Conservation (phyloP, 2,797 vertebrate genomes). For the Anguilla pacifica region DNA sequence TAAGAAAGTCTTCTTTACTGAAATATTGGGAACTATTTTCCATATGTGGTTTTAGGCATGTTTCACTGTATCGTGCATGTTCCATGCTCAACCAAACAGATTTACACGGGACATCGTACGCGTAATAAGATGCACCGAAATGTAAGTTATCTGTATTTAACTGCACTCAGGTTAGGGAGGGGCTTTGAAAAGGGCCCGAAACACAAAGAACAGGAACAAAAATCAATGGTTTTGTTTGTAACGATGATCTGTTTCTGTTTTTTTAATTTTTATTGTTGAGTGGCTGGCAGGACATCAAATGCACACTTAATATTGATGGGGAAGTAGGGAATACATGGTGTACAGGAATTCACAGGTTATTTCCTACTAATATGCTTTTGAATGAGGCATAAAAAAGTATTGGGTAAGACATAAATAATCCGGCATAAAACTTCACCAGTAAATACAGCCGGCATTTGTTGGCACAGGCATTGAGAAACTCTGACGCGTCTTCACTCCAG, state of each 20-base stretch:
- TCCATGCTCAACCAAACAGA: not conserved
- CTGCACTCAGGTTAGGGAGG: not conserved
- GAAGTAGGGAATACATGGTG: too few relatives aligned
- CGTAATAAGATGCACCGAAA: not conserved
- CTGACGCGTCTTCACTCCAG: not conserved
- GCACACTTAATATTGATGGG: not conserved
- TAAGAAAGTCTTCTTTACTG: not conserved
- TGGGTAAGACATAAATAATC: not conserved
- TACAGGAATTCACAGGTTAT: not conserved
- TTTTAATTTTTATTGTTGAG: not conserved
- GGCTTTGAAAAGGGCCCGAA: not conserved
- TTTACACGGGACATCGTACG: not conserved
- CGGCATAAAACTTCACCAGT: not conserved
- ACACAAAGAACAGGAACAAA: not conserved
- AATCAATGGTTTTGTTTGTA: not conserved
- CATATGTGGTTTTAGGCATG: not conserved
- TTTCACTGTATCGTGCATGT: not conserved
- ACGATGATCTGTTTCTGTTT: slow-evolving; percentile 19
- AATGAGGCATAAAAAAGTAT: not conserved
- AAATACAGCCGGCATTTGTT: not conserved
- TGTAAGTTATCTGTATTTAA: not conserved
- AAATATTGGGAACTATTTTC: not conserved
- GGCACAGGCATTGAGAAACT: not conserved
- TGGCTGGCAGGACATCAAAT: not conserved
- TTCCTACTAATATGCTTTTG: not conserved